A percentile compares a stretch with the other conserved stretches of the same genome.
Evolutionary conservation across 1,140 invertebrate species (phyloP).

Genomic region (Hirudo medicinalis): DNA sequence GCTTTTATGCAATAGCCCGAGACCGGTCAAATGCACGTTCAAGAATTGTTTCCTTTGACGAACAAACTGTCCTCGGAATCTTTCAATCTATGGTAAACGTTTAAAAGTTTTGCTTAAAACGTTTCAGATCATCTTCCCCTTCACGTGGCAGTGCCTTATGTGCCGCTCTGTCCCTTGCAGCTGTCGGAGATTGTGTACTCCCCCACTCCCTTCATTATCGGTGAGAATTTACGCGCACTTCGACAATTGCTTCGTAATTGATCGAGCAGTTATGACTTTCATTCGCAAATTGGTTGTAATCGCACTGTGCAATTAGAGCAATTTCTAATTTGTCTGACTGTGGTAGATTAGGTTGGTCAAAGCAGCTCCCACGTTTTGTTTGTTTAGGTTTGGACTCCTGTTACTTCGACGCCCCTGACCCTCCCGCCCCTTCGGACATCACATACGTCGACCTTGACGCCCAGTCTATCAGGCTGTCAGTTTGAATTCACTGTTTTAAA

Average conservation of each 20-base stretch:
- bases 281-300: too few species aligned
- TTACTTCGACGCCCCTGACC: conserved; percentile 10
- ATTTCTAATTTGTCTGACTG: too few species aligned
- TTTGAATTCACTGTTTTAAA: neutral
- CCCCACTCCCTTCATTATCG: conserved; percentile 15
- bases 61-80: neutral
- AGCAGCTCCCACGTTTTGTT: neutral
- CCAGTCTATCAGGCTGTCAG: neutral
- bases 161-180: conserved; percentile 13
- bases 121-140: conserved; percentile 15
- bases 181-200: conserved; percentile 10
- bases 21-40: too few species aligned
- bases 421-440: conserved; percentile 1
- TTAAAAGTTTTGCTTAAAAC: neutral
- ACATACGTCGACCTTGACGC: conserved; percentile 15
- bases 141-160: conserved; percentile 15
- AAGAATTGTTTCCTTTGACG: too few species aligned
- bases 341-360: too few species aligned
- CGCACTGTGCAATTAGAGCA: too few species aligned
- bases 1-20: too few species aligned
- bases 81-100: neutral
- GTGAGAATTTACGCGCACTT: neutral
- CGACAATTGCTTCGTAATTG: too few species aligned
- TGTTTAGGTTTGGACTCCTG: conserved; percentile 13
- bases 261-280: too few species aligned